phyloP scores from a whole-genome alignment of 2,113 vertebrate species.

The Platichthys stellatus region DNA sequence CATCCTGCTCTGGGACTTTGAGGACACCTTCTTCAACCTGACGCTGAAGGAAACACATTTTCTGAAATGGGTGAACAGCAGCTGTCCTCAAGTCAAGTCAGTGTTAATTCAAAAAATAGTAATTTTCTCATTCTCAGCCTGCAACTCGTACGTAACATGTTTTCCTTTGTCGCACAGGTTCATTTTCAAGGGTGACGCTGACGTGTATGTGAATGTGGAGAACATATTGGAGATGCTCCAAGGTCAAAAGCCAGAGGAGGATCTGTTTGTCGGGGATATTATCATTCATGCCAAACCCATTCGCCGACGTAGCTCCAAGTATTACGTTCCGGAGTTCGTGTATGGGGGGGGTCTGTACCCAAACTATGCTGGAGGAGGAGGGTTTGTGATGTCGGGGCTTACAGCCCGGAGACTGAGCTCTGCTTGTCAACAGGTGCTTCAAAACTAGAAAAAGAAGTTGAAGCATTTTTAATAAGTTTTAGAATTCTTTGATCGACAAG shows the following conservation, averaged over 20 bases:
- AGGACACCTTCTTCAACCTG: conserved; percentile 97
- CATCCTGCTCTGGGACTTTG: conserved; percentile 95
- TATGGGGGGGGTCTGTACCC: conserved; percentile 91
- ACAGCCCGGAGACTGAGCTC: conserved; percentile 87
- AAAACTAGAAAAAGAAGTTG: not conserved
- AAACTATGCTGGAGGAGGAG: conserved; percentile 92
- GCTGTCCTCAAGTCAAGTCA: conserved; percentile 84
- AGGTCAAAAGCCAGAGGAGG: conserved; percentile 70
- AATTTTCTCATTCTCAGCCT: not conserved
- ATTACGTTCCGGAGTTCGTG: conserved; percentile 91
- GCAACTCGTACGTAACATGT: not conserved
- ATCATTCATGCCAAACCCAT: conserved; percentile 93
- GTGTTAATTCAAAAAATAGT: conserved; percentile 11
- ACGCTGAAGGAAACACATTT: conserved; percentile 98
- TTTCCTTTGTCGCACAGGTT: conserved; percentile 74
- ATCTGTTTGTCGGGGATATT: conserved; percentile 94
- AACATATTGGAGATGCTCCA: conserved; percentile 92
- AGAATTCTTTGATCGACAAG: not conserved
- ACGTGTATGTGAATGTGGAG: conserved; percentile 94
- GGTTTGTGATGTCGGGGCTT: conserved; percentile 90
- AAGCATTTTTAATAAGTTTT: too few species aligned
- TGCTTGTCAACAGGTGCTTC: conserved; percentile 84
- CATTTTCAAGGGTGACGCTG: conserved; percentile 94
- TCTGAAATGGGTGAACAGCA: conserved; percentile 89
- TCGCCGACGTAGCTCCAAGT: conserved; percentile 88